A percentile compares a stretch with the other conserved stretches of the same genome.
Evolutionary conservation across 2,113 vertebrate species (phyloP).

Genomic region (Platichthys stellatus): DNA sequence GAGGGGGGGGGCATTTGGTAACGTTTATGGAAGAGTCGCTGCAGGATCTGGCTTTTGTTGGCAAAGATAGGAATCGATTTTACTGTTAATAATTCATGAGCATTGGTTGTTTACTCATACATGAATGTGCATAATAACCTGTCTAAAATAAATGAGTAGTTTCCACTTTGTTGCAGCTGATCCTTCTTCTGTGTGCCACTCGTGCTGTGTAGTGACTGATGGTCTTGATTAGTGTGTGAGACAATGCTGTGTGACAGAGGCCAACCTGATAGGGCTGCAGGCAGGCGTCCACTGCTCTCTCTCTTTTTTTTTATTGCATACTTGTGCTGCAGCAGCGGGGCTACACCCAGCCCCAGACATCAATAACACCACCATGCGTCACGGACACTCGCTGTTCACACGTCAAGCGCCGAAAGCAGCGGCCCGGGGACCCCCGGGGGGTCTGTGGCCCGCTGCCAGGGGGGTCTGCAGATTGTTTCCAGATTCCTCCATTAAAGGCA

Average conservation of each 20-base stretch:
- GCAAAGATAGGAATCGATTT: constrained; percentile 20
- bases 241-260: constrained; percentile 56
- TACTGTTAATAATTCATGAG: constrained; percentile 10
- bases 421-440: too few species aligned
- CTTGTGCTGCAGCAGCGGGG: constrained; percentile 67
- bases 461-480: background rate
- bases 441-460: too few species aligned
- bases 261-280: constrained; percentile 50
- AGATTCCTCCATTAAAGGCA: background rate
- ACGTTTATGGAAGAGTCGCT: constrained; percentile 46
- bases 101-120: constrained; percentile 31
- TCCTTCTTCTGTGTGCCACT: constrained; percentile 16
- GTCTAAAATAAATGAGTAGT: constrained; percentile 38
- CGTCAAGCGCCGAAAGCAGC: constrained; percentile 12
- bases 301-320: constrained; percentile 60
- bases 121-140: constrained; percentile 1
- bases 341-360: constrained; percentile 69
- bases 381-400: constrained; percentile 55
- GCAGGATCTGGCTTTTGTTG: constrained; percentile 25
- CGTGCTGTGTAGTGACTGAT: constrained; percentile 23
- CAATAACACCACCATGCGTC: constrained; percentile 59
- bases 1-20: constrained; percentile 56
- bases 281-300: constrained; percentile 48
- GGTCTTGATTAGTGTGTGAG: constrained; percentile 34
- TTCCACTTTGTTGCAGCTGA: constrained; percentile 22